Conservation (phyloP, 2,113 vertebrate genomes). For the Lucifuga dentata region DNA sequence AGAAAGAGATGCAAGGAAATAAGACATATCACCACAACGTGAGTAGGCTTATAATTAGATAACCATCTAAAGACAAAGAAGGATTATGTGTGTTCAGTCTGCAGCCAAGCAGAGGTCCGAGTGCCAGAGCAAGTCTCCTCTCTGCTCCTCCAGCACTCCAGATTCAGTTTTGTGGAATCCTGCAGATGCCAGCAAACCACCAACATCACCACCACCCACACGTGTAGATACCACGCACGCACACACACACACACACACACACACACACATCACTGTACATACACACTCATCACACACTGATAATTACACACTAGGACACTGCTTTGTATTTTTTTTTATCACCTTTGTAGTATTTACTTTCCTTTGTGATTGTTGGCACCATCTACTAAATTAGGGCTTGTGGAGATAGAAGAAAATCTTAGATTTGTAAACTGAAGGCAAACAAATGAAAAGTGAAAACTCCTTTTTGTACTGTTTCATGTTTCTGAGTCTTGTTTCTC, state of each 20-base stretch:
- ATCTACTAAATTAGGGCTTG: constrained; percentile 6
- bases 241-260: too few relatives aligned
- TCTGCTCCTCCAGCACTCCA: constrained; percentile 12
- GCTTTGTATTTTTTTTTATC: constrained; percentile 29
- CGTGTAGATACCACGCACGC: constrained; percentile 52
- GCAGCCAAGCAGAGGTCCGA: constrained; percentile 5
- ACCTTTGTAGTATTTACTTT: constrained; percentile 46
- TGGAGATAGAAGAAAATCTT: constrained; percentile 35
- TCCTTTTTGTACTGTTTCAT: not conserved
- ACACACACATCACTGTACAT: constrained; percentile 63
- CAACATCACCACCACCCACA: constrained; percentile 40
- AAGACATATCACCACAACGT: not conserved
- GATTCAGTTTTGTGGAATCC: constrained; percentile 11
- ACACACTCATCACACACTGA: constrained; percentile 16
- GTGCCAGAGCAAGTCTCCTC: constrained; percentile 14
- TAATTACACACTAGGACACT: too few relatives aligned
- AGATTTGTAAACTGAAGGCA: constrained; percentile 17
- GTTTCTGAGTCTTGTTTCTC: constrained; percentile 11
- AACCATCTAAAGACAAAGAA: constrained; percentile 10
- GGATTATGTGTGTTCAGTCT: not conserved
- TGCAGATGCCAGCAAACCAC: constrained; percentile 46
- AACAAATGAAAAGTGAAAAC: constrained; percentile 8
- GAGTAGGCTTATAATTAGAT: constrained; percentile 4
- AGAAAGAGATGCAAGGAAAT: not conserved
- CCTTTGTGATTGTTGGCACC: constrained; percentile 14